A percentile compares a stretch with the other conserved stretches of the same genome.
Conservation (phyloP, 2,797 vertebrate genomes). For the Premnoplex brunnescens region DNA sequence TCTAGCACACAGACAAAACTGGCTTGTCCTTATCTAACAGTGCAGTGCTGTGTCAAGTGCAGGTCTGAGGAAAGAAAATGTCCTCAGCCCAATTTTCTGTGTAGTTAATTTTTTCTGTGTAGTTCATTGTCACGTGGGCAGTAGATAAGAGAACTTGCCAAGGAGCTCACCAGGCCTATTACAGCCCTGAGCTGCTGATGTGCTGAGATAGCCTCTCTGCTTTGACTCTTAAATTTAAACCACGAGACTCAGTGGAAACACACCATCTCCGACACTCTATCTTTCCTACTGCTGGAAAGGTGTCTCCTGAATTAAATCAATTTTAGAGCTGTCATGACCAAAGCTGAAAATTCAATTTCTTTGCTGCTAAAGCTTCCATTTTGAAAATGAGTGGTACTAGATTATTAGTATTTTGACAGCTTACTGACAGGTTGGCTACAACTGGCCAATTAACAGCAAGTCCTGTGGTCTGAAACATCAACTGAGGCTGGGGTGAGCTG, state of each 20-base stretch:
- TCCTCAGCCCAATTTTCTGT: background rate
- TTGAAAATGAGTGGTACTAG: background rate
- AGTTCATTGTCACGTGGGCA: background rate
- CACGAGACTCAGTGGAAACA: fast-evolving
- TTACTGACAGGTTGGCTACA: background rate
- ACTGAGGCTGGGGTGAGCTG: background rate
- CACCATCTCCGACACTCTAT: background rate
- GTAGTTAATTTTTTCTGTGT: background rate
- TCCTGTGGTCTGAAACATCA: background rate
- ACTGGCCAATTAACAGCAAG: background rate
- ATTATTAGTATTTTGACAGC: conserved; percentile 42
- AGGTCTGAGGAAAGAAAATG: background rate
- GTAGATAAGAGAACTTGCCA: background rate
- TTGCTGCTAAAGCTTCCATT: conserved; percentile 4
- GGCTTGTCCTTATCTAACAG: fast-evolving
- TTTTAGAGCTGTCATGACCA: conserved; percentile 27
- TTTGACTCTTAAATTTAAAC: background rate
- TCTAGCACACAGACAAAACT: background rate
- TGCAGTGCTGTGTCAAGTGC: background rate
- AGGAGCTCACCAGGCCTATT: background rate
- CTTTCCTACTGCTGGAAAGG: background rate
- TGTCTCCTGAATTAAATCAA: conserved; percentile 2
- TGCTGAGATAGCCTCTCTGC: conserved; percentile 5
- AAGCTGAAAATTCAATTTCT: conserved; percentile 26
- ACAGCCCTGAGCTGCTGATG: background rate